Percentiles rank a stretch among this genome's conserved stretches.
Conservation (phyloP, 1,140 invertebrate species). For the Lordiphosa clarofinis region DNA sequence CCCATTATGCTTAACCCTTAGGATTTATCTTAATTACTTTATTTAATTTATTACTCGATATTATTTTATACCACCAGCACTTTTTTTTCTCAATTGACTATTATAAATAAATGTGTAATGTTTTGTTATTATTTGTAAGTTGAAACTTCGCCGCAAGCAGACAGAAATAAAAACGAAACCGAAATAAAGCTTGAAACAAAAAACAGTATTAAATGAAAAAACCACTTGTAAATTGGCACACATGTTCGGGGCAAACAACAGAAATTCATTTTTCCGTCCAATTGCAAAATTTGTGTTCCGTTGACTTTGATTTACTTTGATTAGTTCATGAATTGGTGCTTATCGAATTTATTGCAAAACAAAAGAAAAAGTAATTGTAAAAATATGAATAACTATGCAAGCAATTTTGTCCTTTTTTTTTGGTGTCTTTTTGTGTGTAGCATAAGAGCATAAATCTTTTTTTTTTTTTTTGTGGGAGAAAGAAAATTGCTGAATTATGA, state of each 20-base stretch:
- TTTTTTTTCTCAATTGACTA: slow-evolving; percentile 25
- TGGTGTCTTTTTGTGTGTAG: too few relatives aligned
- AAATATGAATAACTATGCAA: slow-evolving; percentile 21
- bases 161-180: slow-evolving; percentile 43
- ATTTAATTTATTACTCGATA: slow-evolving; percentile 34
- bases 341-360: slow-evolving; percentile 73
- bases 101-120: slow-evolving; percentile 60
- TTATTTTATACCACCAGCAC: not conserved
- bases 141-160: slow-evolving; percentile 41
- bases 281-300: slow-evolving; percentile 21
- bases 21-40: slow-evolving; percentile 45
- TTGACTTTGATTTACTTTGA: slow-evolving; percentile 14
- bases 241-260: slow-evolving; percentile 1
- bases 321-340: slow-evolving; percentile 71
- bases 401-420: too few relatives aligned
- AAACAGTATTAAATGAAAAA: slow-evolving; percentile 25
- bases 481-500: too few relatives aligned
- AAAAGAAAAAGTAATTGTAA: slow-evolving; percentile 10
- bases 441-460: too few relatives aligned
- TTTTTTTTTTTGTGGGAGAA: too few relatives aligned
- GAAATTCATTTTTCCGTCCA: slow-evolving; percentile 47
- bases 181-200: slow-evolving; percentile 60
- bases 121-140: slow-evolving; percentile 77
- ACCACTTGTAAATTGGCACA: slow-evolving; percentile 9
- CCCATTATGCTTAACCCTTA: slow-evolving; percentile 32